Evolutionary conservation across 2,888 invertebrate species (phyloP), one percentile per base, ranked within the genome.

Genomic region (Altica lythri): DNA sequence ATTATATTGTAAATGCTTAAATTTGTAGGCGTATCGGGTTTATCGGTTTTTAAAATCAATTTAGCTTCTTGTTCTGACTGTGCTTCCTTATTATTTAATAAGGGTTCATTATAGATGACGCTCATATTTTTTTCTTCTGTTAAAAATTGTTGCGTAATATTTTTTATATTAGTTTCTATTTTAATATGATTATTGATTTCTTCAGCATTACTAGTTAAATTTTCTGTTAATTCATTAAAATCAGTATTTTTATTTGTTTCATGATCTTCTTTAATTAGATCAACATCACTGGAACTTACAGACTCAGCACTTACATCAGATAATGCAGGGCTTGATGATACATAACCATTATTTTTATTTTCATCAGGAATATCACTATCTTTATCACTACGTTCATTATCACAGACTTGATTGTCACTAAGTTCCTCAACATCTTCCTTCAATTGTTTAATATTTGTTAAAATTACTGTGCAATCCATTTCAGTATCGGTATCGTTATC

Each of bases 401-500:
- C 59, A 53, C 55, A 58, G 54, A 43, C 45, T 37, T 8, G 35
- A 44, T 30, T 37, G 51, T 44, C 40, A 10, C 22, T 16, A 27
- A 27, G 27, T 8, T 27, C 27, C 14, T 16, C 16, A 27, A 12
- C 34, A 27, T 42, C 46, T 45, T 63, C 61, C 49, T 63, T 59
- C 30, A 76, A 51, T 18, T 63, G 68, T 55, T 73, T 74, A 9
- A 76, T 65, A 56, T 75, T 71, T n/a, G 71, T 75, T 32, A 76
- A 63, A 25, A 75, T 63, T 1, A 81, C 78, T 19, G 78, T 79
- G 60, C 75, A 74, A 60, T 80, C 80, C 44, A 76, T 72, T 66
- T 81, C 81, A 0, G 78, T 79, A 53, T 81, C 81, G 2, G 80
- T 80, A 63, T 84, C 85, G 60, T 85, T 83, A 68, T 86, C 86